Evolutionary conservation across 1,140 invertebrate genomes (phyloP).

Genomic region (Aethina tumida): DNA sequence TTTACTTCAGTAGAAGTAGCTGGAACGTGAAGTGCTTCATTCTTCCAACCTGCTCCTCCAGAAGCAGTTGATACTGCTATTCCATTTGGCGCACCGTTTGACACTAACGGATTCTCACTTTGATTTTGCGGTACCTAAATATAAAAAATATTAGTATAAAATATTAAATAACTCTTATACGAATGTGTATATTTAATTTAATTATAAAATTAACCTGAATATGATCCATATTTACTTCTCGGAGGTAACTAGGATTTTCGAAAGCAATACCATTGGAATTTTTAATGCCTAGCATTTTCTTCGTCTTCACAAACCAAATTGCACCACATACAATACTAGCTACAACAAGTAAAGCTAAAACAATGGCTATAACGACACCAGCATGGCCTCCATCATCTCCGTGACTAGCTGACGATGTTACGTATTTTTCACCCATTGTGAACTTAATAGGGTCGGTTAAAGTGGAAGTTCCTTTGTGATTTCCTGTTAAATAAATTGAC

Average conservation of each 20-base stretch:
- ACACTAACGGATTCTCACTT: constrained; percentile 16
- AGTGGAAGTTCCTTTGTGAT: constrained; percentile 64
- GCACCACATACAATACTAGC: constrained; percentile 49
- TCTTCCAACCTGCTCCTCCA: constrained; percentile 36
- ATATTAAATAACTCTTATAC: not conserved
- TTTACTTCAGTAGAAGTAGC: constrained; percentile 49
- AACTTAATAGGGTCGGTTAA: constrained; percentile 62
- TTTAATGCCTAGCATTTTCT: constrained; percentile 45
- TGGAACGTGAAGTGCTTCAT: constrained; percentile 35
- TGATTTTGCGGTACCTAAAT: constrained; percentile 26
- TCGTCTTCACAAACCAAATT: constrained; percentile 55
- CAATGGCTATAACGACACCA: constrained; percentile 53
- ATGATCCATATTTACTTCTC: constrained; percentile 62
- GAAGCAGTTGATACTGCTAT: constrained; percentile 31
- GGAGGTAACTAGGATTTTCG: constrained; percentile 75
- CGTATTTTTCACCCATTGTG: constrained; percentile 58
- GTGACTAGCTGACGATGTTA: constrained; percentile 47
- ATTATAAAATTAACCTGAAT: constrained; percentile 44
- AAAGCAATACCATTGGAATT: constrained; percentile 64
- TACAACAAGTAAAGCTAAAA: constrained; percentile 54
- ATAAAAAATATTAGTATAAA: not conserved
- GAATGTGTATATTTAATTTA: constrained; percentile 2
- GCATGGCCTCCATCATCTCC: constrained; percentile 40
- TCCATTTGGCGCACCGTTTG: constrained; percentile 33
- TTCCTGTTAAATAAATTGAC: no score